Conservation (phyloP, 2,113 vertebrate species). For the Podarcis raffonei region DNA sequence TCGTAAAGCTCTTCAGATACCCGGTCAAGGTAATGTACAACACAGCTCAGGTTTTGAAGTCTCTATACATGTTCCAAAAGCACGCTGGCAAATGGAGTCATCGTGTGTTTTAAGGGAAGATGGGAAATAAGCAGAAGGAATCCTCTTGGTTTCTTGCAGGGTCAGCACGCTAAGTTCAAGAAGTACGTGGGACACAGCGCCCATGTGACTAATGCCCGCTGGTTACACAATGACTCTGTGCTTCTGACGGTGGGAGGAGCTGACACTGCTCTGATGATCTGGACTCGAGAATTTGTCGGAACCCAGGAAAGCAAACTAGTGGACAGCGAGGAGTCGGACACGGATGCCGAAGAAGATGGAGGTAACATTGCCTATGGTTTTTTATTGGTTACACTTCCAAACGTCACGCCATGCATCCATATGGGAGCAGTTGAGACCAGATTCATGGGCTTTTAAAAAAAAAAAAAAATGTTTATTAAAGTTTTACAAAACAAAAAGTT, state of each 20-base stretch:
- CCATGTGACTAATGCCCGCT: slow-evolving; percentile 92
- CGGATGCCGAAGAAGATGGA: slow-evolving; percentile 94
- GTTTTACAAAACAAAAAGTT: too few relatives aligned
- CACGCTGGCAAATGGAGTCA: background rate
- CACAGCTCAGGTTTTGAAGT: background rate
- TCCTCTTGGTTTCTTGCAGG: slow-evolving; percentile 70
- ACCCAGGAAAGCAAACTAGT: slow-evolving; percentile 90
- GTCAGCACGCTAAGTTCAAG: slow-evolving; percentile 91
- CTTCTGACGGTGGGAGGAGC: slow-evolving; percentile 94
- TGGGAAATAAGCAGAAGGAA: accelerated
- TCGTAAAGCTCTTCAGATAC: slow-evolving; percentile 94
- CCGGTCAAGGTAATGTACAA: slow-evolving; percentile 85
- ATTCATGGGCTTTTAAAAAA: background rate
- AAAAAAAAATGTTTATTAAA: too few relatives aligned
- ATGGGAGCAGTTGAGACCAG: background rate
- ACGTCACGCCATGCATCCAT: background rate
- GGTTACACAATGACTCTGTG: slow-evolving; percentile 91
- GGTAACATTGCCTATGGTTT: slow-evolving; percentile 71
- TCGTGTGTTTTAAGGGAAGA: background rate
- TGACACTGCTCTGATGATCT: slow-evolving; percentile 95
- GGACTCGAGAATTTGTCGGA: slow-evolving; percentile 88
- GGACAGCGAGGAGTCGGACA: slow-evolving; percentile 96
- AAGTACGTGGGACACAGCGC: slow-evolving; percentile 95
- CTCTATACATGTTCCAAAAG: background rate
- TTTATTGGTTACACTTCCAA: background rate